A percentile compares a stretch with the other conserved stretches of the same genome.
These are phyloP conservation scores for Todus mexicanus DNA, from an alignment of 2,797 vertebrate genomes.

Conservation along the genomic window DNA sequence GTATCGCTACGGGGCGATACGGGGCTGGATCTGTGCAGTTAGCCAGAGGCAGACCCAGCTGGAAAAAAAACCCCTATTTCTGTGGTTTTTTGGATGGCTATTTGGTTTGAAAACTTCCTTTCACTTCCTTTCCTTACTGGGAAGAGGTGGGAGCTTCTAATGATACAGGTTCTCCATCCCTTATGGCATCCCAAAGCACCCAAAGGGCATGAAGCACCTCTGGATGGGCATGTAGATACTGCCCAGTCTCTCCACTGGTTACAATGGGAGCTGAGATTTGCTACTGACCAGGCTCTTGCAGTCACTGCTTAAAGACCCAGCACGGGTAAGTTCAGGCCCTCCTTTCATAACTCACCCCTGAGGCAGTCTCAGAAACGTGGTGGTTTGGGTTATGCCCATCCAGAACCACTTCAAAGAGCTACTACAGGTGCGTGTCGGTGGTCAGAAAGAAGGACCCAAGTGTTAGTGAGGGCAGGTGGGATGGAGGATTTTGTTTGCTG, in stretches of 20 bases:
- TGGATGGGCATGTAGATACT: not conserved
- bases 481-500: not conserved
- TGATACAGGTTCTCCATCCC: rapidly evolving
- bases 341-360: not conserved
- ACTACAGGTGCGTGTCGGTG: not conserved
- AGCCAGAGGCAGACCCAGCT: not conserved
- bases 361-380: not conserved
- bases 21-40: not conserved
- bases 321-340: not conserved
- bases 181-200: not conserved
- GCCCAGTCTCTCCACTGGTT: not conserved
- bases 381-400: not conserved
- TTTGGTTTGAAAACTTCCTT: not conserved
- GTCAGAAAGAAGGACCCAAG: not conserved
- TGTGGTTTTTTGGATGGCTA: not conserved
- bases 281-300: too few relatives aligned
- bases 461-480: not conserved
- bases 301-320: not conserved
- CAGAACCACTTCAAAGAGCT: not conserved
- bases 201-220: not conserved
- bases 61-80: not conserved
- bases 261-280: not conserved
- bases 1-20: rapidly evolving
- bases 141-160: not conserved
- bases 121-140: not conserved